Evolutionary conservation across 2,797 vertebrate species (phyloP).

Genomic region (Gambusia yucatana): DNA sequence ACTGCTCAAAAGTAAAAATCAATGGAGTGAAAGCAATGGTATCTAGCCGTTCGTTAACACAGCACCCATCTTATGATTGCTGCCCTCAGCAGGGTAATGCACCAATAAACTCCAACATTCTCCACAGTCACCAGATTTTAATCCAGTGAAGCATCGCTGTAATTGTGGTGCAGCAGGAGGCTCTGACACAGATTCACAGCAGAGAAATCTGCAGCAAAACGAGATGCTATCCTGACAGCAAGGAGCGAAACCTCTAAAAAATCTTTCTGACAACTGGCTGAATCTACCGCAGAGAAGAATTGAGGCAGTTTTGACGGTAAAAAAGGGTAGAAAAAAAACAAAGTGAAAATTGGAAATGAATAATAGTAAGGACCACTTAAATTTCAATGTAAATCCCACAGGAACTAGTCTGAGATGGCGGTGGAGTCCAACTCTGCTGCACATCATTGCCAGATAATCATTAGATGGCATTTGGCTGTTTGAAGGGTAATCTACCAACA

Average conservation of each 20-base stretch:
- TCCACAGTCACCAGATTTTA: neutral
- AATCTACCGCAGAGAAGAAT: neutral
- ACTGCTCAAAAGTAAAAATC: too few relatives aligned
- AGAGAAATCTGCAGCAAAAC: neutral
- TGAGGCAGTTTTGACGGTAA: neutral
- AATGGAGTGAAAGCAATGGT: too few relatives aligned
- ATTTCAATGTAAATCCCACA: neutral
- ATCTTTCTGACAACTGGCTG: neutral
- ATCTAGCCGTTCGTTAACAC: neutral
- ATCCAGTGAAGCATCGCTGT: neutral
- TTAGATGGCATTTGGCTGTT: constrained; percentile 64
- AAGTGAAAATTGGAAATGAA: neutral
- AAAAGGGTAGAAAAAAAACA: neutral
- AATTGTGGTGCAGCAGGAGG: neutral
- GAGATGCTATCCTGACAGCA: neutral
- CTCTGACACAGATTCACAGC: neutral
- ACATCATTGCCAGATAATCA: constrained; percentile 58
- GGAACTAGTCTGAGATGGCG: constrained; percentile 12
- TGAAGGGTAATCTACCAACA: constrained; percentile 69
- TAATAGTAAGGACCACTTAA: neutral
- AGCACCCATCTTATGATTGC: neutral
- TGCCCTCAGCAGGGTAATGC: neutral
- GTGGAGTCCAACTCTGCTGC: constrained; percentile 16
- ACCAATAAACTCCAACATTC: neutral
- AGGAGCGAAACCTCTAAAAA: neutral